Percentiles rank a stretch among this genome's conserved stretches.
These are phyloP conservation scores for Streptopelia turtur DNA, from an alignment of 2,797 vertebrate genomes.

Conservation along the genomic window DNA sequence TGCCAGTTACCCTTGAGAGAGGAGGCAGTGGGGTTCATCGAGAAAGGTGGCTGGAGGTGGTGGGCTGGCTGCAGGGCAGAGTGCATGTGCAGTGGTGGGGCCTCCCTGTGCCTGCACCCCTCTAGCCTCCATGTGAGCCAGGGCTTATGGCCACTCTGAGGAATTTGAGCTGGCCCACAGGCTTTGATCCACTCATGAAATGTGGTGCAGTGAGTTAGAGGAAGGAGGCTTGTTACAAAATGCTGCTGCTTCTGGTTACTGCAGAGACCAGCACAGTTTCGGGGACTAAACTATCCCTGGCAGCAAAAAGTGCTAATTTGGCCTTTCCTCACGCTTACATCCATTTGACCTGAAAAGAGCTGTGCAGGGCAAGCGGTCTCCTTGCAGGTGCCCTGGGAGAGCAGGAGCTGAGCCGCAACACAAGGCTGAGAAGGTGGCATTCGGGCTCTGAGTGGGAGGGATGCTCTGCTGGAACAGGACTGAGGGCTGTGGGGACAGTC, in stretches of 20 bases:
- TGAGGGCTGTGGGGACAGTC: neutral
- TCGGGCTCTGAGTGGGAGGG: neutral
- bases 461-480: neutral
- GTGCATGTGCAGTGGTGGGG: neutral
- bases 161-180: neutral
- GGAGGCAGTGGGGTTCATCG: neutral
- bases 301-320: conserved; percentile 45
- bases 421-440: neutral
- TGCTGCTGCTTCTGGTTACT: conserved; percentile 6
- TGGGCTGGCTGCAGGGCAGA: neutral
- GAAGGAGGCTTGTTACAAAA: conserved; percentile 39
- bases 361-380: neutral
- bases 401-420: neutral
- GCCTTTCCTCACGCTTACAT: neutral
- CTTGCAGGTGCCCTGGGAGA: neutral
- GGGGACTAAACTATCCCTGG: neutral
- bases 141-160: accelerated
- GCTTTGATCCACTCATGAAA: neutral
- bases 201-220: neutral
- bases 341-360: neutral
- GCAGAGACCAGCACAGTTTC: neutral
- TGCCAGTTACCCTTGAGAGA: neutral
- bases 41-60: neutral
- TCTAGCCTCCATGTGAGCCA: accelerated
- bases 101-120: neutral